Evolutionary conservation across 1,140 invertebrate genomes (phyloP).

Genomic region (Drosophila lowei): DNA sequence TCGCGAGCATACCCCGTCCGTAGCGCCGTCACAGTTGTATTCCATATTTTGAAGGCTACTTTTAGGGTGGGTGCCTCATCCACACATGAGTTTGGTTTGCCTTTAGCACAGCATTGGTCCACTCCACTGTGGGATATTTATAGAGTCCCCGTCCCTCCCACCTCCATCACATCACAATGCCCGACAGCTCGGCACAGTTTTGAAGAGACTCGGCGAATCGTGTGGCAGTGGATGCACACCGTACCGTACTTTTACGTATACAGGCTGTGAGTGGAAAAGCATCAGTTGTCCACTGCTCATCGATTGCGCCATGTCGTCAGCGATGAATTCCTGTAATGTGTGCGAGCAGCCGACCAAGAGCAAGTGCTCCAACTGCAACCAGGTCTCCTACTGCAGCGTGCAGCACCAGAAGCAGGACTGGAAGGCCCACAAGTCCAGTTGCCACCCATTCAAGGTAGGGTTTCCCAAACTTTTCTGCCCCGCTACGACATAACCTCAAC

Average conservation of each 20-base stretch:
- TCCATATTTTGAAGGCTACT: background rate
- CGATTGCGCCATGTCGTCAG: constrained; percentile 4
- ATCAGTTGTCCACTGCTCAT: constrained; percentile 15
- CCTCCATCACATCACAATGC: background rate
- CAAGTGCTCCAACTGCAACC: constrained; percentile 88
- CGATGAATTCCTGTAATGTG: constrained; percentile 68
- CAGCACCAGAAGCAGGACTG: constrained; percentile 91
- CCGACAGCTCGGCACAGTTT: constrained; percentile 20
- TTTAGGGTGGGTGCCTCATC: constrained; percentile 8
- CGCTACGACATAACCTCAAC: constrained; percentile 63
- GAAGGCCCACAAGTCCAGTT: constrained; percentile 88
- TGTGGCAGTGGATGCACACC: constrained; percentile 31
- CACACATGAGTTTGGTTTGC: background rate
- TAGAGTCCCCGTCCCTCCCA: constrained; percentile 36
- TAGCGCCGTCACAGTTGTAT: background rate
- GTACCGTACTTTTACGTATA: background rate
- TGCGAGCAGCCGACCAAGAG: constrained; percentile 67
- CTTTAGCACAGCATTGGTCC: constrained; percentile 41
- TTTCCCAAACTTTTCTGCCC: background rate
- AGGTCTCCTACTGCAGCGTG: constrained; percentile 88
- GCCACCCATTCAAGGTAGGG: constrained; percentile 85
- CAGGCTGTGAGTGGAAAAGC: constrained; percentile 2
- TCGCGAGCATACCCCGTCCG: no score
- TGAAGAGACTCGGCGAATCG: constrained; percentile 31
- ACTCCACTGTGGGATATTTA: constrained; percentile 56